Evolutionary conservation across 2,888 invertebrate species (phyloP), one percentile per base, ranked within the genome.

Genomic region (Margaritifera margaritifera): DNA sequence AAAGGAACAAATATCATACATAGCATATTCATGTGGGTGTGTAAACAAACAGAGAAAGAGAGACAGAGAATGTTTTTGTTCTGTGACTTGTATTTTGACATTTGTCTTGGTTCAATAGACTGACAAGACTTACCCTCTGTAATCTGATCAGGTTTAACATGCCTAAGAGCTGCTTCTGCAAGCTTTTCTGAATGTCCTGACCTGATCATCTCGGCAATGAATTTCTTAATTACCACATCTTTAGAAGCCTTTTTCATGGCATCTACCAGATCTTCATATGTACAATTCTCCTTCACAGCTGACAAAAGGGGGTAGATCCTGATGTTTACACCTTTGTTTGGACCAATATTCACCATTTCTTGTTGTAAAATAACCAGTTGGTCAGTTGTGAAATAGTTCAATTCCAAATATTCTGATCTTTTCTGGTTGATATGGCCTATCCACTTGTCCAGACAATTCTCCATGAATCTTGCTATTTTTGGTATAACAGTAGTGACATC

Each of bases 331-430:
- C 75, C 62, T 15, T 64, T 52, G 3, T 68, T 61, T 19, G 68
- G 63, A 5, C 80, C 77, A 18, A 79, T 27, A 62, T 68, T 75
- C 25, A 81, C 78, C 54, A 85, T 63, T 55, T 84, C 78, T 58
- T 72, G 68, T 60, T 85, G 79, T 52, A 86, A 75, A 42, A 84
- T 79, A 20, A 86, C 84, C 59, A 86, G 69, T 71, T 86, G 86
- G 62, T 81, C 80, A 4, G 82, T 81, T 20, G 84, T 84, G 71
- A 75, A 85, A 65, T 75, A 72, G 68, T 86, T 86, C 64, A 86
- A 75, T 11, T 72, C 73, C 18, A 72, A 70, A 60, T 75, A 82
- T 42, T 80, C 61, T 19, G 62, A 61, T 53, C 85, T 67, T 53
- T 79, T 75, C 18, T 71, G 50, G 2, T 70, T 74, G 31, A 84